phyloP scores from a whole-genome alignment of 2,888 invertebrate genomes.

The Sphaeridia pumilis region DNA sequence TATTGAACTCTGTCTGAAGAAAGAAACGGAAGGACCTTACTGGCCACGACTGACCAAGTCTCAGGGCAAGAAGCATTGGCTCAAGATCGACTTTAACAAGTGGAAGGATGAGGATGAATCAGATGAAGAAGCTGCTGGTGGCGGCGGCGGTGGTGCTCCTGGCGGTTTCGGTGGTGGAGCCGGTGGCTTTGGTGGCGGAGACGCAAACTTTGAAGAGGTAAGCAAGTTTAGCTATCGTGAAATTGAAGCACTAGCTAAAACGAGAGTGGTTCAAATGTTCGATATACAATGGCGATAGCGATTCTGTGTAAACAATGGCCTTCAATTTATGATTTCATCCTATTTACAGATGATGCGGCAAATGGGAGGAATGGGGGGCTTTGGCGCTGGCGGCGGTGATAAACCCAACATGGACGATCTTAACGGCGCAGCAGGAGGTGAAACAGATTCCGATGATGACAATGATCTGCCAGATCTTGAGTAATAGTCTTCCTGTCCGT shows the following conservation, averaged over 20 bases:
- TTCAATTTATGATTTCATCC: no score
- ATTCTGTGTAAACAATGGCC: no score
- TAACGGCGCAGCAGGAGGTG: no score
- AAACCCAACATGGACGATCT: slow-evolving; percentile 65
- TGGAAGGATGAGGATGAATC: slow-evolving; percentile 96
- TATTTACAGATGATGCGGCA: slow-evolving; percentile 55
- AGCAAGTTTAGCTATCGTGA: no score
- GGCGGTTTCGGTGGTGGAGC: slow-evolving; percentile 13
- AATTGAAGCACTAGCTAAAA: no score
- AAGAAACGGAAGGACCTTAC: slow-evolving; percentile 59
- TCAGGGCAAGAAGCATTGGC: slow-evolving; percentile 82
- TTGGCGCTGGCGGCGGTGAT: slow-evolving; percentile 37
- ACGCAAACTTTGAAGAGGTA: slow-evolving; percentile 50
- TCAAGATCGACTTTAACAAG: slow-evolving; percentile 95
- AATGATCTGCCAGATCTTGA: slow-evolving; percentile 59
- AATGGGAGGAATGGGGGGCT: slow-evolving; percentile 50
- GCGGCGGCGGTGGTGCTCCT: slow-evolving; percentile 18
- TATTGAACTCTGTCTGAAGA: slow-evolving; percentile 46
- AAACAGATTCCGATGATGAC: slow-evolving; percentile 67
- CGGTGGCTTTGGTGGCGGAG: slow-evolving; percentile 21
- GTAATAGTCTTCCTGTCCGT: no score
- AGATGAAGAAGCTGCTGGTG: slow-evolving; percentile 54
- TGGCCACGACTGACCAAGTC: slow-evolving; percentile 83
- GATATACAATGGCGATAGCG: no score
- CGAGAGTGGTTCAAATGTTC: no score